Evolutionary conservation across 2,888 invertebrate species (phyloP), one percentile per base, ranked within the genome.

Genomic region (Stomorhina lunata): DNA sequence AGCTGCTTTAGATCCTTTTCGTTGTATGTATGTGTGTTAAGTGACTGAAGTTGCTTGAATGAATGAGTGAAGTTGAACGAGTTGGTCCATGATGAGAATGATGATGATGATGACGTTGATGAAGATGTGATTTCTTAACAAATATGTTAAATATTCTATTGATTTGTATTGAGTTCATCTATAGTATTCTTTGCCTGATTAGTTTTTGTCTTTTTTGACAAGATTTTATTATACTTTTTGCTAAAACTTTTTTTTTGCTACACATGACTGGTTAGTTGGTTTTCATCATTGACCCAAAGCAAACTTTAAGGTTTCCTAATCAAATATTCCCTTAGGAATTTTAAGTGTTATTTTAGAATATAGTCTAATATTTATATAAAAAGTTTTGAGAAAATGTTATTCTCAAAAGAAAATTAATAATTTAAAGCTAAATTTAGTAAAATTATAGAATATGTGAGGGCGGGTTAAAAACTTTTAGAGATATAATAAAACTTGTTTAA

Each of bases 141-240:
- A 63, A 45, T 63, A 59, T 57, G 37, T 66, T 72, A 78, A 72
- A 79, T 72, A 40, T 72, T 65, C 65, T 72, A 66, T 79, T 50
- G 71, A 79, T 79, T 72, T 66, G 72, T 72, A 61, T 59, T 17
- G 68, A 40, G 29, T 25, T 40, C 29, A 50, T 25, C 57, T 59
- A n/a, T n/a, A n/a, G 55, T 72, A 65, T 55, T 55, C 15, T 72
- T 15, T 72, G 65, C 17, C 40, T 79, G 79, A 79, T 79, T 72
- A 72, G 65, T 72, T 69, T 78, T 66, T 65, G 34, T 43, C 22
- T 59, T 57, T 50, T 50, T n/a, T n/a, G n/a, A n/a, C n/a, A n/a
- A n/a, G n/a, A 12, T 15, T 59, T 50, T 40, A 34, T n/a, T 78
- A 65, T 65, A 40, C 57, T 50, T 53, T 66, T 57, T 72, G 55